Percentiles rank a stretch among this genome's conserved stretches.
phyloP scores from a whole-genome alignment of 2,888 invertebrate species.

The Mamestra brassicae region DNA sequence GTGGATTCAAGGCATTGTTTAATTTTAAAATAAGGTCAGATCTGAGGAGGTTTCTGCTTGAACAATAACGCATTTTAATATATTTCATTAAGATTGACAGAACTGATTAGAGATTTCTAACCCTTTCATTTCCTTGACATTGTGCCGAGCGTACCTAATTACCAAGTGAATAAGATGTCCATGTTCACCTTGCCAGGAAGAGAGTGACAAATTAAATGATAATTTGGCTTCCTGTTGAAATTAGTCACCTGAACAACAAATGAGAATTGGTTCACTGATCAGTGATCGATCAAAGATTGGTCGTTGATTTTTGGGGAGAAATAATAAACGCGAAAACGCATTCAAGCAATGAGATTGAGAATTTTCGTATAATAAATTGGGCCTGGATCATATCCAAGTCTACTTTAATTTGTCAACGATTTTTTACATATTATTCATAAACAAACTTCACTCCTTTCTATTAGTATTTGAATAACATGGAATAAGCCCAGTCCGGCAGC shows the following conservation, averaged over 20 bases:
- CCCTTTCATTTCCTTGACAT: constrained; percentile 76
- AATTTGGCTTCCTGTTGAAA: constrained; percentile 45
- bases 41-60: constrained; percentile 85
- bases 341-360: background rate
- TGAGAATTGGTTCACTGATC: constrained; percentile 4
- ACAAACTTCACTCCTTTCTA: background rate
- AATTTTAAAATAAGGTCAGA: constrained; percentile 82
- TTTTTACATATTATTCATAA: too few species aligned
- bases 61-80: constrained; percentile 89
- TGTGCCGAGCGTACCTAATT: constrained; percentile 62
- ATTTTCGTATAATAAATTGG: background rate
- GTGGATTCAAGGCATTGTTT: constrained; percentile 83
- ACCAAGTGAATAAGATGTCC: constrained; percentile 60
- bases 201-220: constrained; percentile 51
- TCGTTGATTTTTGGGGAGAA: background rate
- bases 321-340: background rate
- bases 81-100: constrained; percentile 90
- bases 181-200: constrained; percentile 58
- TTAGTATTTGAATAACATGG: constrained; percentile 3
- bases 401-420: background rate
- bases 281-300: background rate
- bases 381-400: too few species aligned
- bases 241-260: constrained; percentile 2
- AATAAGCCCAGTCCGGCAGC: background rate
- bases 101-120: constrained; percentile 82